These are phyloP conservation scores for Ptilonorhynchus violaceus DNA, from an alignment of 2,113 vertebrate genomes.

Conservation along the genomic window DNA sequence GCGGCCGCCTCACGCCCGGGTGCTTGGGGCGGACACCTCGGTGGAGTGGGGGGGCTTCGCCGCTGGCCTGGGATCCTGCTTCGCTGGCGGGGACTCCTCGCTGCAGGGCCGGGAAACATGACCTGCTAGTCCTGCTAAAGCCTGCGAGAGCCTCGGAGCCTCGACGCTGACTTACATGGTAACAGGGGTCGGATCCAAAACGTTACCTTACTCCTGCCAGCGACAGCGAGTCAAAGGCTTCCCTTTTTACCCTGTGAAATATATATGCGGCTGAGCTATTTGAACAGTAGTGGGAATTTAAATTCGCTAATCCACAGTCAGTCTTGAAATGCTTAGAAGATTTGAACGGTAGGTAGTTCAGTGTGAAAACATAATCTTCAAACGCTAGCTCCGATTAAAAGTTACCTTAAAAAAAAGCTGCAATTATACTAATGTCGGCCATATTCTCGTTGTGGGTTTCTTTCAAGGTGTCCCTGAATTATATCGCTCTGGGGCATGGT, in stretches of 20 bases:
- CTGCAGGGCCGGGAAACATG: neutral
- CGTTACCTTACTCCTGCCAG: conserved; percentile 10
- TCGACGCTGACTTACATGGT: neutral
- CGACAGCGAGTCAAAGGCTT: neutral
- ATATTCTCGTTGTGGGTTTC: neutral
- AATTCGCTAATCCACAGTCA: conserved; percentile 1
- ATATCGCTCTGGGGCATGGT: neutral
- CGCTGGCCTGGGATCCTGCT: neutral
- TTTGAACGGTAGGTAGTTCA: neutral
- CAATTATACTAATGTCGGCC: neutral
- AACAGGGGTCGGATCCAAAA: conserved; percentile 16
- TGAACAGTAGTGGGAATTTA: conserved; percentile 39
- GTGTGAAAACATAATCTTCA: neutral
- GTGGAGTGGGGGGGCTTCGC: neutral
- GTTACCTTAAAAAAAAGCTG: neutral
- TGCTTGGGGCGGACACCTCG: no score
- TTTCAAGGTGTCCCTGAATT: neutral
- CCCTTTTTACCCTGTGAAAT: conserved; percentile 4
- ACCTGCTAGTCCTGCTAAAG: neutral
- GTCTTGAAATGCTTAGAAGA: neutral
- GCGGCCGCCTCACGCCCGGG: neutral
- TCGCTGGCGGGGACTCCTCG: accelerated
- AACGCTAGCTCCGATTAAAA: neutral
- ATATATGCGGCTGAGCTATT: conserved; percentile 10
- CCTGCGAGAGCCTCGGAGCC: neutral